Conservation (phyloP, 92 coral and sea anemone species). For the Plumapathes pennacea region DNA sequence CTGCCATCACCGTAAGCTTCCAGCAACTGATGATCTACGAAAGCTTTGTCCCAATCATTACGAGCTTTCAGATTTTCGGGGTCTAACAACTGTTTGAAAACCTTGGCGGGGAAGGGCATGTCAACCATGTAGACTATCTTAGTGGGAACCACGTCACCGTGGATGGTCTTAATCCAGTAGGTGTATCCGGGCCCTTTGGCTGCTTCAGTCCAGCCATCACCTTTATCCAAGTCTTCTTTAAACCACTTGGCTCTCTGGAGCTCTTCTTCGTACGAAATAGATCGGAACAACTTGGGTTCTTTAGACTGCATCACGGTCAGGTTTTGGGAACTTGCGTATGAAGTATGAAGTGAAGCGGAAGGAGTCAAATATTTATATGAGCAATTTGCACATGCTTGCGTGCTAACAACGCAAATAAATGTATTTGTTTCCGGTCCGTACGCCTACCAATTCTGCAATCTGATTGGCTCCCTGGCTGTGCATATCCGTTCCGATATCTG, state of each 20-base stretch:
- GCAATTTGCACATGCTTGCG: too few species aligned
- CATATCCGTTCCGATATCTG: too few species aligned
- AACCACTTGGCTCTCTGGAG: not conserved
- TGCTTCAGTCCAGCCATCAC: not conserved
- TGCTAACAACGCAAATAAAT: too few species aligned
- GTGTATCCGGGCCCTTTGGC: constrained; percentile 3
- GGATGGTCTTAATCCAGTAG: constrained; percentile 3
- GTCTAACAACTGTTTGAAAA: not conserved
- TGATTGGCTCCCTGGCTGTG: too few species aligned
- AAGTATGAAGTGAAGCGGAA: too few species aligned
- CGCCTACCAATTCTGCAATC: too few species aligned
- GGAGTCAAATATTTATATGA: too few species aligned
- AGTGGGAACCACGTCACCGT: not conserved
- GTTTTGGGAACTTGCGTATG: too few species aligned
- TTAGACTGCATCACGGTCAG: too few species aligned
- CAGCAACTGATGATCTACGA: not conserved
- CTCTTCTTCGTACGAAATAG: not conserved
- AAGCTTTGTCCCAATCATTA: constrained; percentile 5
- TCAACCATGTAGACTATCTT: not conserved
- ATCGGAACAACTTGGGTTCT: not conserved
- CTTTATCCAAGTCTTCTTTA: constrained; percentile 4
- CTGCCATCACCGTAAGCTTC: constrained; percentile 4
- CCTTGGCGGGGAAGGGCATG: not conserved
- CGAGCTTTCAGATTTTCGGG: not conserved
- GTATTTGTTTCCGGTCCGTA: too few species aligned